Conservation (phyloP, 1,140 invertebrate species). For the Melanaphis sacchari region DNA sequence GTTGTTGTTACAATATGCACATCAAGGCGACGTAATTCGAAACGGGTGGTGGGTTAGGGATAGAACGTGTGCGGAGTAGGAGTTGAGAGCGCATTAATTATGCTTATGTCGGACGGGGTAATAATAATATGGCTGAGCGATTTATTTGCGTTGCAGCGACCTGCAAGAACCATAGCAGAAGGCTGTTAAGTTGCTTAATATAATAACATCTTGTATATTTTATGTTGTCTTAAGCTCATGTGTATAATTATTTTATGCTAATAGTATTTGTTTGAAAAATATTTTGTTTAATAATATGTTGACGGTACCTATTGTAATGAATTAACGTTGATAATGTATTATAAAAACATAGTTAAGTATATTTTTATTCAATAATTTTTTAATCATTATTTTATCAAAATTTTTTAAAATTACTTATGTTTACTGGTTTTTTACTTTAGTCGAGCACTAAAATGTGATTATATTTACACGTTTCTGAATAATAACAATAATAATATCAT, state of each 20-base stretch:
- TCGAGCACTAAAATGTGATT: background rate
- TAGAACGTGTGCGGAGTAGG: background rate
- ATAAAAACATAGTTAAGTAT: too few relatives aligned
- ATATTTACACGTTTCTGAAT: background rate
- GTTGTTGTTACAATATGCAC: background rate
- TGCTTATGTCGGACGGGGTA: background rate
- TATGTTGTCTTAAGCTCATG: too few relatives aligned
- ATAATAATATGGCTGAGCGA: background rate
- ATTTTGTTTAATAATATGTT: background rate
- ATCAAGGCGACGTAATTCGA: background rate
- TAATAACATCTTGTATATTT: too few relatives aligned
- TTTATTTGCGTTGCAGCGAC: background rate
- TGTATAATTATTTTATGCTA: background rate
- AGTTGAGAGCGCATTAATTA: background rate
- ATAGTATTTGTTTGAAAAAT: background rate
- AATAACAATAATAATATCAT: background rate
- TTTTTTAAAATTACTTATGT: too few relatives aligned
- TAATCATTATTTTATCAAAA: too few relatives aligned
- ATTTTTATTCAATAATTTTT: background rate
- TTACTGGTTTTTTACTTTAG: too few relatives aligned
- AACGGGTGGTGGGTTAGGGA: background rate
- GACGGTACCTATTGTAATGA: background rate
- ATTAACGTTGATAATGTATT: background rate
- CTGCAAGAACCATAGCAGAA: background rate
- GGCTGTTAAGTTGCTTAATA: background rate